Evolutionary conservation across 2,888 invertebrate species (phyloP), one percentile per base, ranked within the genome.

Genomic region (Rhorus exstirpatorius): DNA sequence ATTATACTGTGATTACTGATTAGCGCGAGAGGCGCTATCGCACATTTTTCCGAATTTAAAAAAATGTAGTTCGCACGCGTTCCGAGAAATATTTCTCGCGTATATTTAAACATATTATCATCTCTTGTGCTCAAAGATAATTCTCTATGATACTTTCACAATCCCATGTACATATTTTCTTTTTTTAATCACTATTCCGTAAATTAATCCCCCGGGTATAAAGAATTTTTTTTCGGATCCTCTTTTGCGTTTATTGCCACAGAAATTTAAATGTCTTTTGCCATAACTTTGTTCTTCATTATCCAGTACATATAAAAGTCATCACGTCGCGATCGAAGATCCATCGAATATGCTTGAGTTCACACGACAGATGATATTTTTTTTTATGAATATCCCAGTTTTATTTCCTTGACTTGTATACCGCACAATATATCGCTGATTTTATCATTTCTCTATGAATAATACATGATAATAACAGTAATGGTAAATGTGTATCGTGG

Each of bases 1-100:
- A 81, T 81, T n/a, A n/a, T 65, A 65, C 71, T 41, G 65, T 51
- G 65, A 77, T 77, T 67, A 58, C 58, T n/a, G n/a, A n/a, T n/a
- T n/a, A n/a, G n/a, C 51, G 26, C n/a, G 17, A 12, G 19, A 14
- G 31, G 24, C 12, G 61, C 4, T 51, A 51, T 38, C 38, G 61
- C 10, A 61, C 17, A 24, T 38, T 74, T 35, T 49, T 35, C 19
- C 44, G 60, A n/a, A n/a, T n/a, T n/a, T n/a, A n/a, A 72, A 14
- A 51, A 67, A 71, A 72, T 35, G 31, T 72, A 21, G 46, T 46
- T 41, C 60, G 19, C 26, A 31, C 14, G 10, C 7, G 1, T n/a
- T 51, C 31, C 41, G n/a, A n/a, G 46, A n/a, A 61, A 61, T 21
- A 61, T 41, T 41, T 10, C 24, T 31, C 31, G 31, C 31, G 6